Conservation (phyloP, 2,888 invertebrate genomes). For the Noctua fimbriata region DNA sequence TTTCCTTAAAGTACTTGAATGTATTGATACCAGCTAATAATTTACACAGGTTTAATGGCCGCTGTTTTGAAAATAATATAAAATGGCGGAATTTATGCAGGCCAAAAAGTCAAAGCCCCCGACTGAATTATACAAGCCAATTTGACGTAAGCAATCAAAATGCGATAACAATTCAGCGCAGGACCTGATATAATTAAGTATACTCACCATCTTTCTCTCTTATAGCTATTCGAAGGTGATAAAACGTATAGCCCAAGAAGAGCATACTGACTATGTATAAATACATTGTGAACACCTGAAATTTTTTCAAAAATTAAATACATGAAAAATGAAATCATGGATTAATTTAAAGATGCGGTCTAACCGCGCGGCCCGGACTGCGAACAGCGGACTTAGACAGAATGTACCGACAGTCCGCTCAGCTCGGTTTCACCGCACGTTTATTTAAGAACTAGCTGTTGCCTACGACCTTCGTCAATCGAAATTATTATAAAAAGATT, state of each 20-base stretch:
- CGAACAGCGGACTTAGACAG: not conserved
- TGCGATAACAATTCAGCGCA: not conserved
- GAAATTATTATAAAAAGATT: too few species aligned
- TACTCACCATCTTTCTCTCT: constrained; percentile 81
- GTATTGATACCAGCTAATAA: not conserved
- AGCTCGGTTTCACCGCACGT: too few species aligned
- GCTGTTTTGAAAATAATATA: not conserved
- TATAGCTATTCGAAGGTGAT: constrained; percentile 88
- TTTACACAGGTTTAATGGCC: not conserved
- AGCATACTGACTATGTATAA: constrained; percentile 93
- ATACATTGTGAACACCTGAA: constrained; percentile 93
- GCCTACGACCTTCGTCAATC: too few species aligned
- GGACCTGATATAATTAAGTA: not conserved
- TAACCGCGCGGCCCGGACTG: not conserved
- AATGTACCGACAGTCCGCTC: not conserved
- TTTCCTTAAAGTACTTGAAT: not conserved
- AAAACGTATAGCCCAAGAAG: constrained; percentile 93
- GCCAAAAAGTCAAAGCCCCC: not conserved
- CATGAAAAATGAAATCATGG: not conserved
- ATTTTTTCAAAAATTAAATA: constrained; percentile 29
- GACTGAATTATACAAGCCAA: not conserved
- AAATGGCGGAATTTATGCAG: not conserved
- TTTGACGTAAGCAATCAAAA: not conserved
- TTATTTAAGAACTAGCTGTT: too few species aligned
- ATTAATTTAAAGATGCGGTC: not conserved